Base-by-base conservation (phyloP, 2,888 invertebrate genomes). In the Amitus sp. region DNA sequence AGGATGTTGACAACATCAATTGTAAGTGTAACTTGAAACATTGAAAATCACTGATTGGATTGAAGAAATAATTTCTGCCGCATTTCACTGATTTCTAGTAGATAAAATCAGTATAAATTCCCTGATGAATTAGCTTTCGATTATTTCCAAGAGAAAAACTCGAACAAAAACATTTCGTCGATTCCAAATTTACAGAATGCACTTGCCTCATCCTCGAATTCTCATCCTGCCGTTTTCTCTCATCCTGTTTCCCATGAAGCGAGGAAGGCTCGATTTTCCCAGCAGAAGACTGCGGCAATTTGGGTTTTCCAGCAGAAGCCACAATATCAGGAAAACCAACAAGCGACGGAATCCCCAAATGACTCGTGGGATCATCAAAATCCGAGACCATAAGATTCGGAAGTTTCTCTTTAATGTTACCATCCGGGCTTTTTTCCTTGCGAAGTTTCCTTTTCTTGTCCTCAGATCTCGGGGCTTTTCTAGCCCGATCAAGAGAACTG, bases 291-390 rank as follows among this genome's bases (percentile, higher is more conserved):
- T 57, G 43, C n/a, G n/a, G n/a, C n/a, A n/a, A n/a, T n/a, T 54
- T 40, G 23, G 56, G 55, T 34, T 55, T 71, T 50, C 59, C 60
- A 17, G 74, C 60, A 7, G 79, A 70, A 0, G 75, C 46, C 0
- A 80, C 79, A 27, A 82, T 77, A 18, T 81, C 81, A n/a, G 81
- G 77, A 18, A 81, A 82, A 2, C 80, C 81, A 0, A 81, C 80
- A 6, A 82, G 68, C 0, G 81, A 79, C 0, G 80, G 82, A 51
- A 82, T 79, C 19, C 72, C 78, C 15, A 82, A 58, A 39, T 80
- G 78, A 47, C 79, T 82, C 27, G 78, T 76, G 0, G 80, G 77
- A 43, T 79, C 76, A 9, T 78, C 81, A 10, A 80, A 69, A 42
- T 80, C 78, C 12, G 76, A 66, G 0, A 76, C 76, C 12, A 78